Base-by-base conservation (phyloP, 1,140 invertebrate species). In the Neelides sp. region DNA sequence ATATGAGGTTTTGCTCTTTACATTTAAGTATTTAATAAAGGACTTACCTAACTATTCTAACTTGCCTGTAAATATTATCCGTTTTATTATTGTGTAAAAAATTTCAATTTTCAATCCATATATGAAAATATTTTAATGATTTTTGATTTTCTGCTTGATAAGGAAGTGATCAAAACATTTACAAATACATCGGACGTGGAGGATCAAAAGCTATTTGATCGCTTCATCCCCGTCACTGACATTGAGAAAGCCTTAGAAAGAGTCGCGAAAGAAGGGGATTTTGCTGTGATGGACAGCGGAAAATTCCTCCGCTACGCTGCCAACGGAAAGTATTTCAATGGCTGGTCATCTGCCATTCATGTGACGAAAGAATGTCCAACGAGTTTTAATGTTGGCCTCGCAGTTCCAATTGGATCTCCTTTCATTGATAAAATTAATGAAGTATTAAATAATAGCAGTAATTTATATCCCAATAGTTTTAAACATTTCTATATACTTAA, bases 331-430 rank as follows among this genome's bases (percentile, higher is more conserved):
- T 61, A 57, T 20, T 61, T 50, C 37, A 35, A 61, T 52, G 58
- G 58, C n/a, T 49, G 42, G 13, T 34, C 35, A 20, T 61, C 58
- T 3, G 26, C 24, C 2, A 51, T 61, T 27, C 51, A 57, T 35
- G 41, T 61, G 1, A 37, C 52, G 13, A 54, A 52, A 48, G 58
- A 61, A 39, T 61, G 58, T 35, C 58, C 58, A 15, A 55, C 52
- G n/a, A 45, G 2, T 3, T 48, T 49, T 32, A 61, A 61, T 35
- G 58, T 61, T 8, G 58, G 58, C 1, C 55, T 61, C 35, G 44
- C 41, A 17, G 35, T 55, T 24, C 58, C 58, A 1, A 52, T 55
- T 36, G 58, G 58, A 13, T 57, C 54, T 10, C 55, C 58, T 7
- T 57, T 54, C 24, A n/a, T 52, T 4, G 58, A 61, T 10, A 42